Evolutionary conservation across 2,113 vertebrate species (phyloP).

Genomic region (Laticauda laticaudata): DNA sequence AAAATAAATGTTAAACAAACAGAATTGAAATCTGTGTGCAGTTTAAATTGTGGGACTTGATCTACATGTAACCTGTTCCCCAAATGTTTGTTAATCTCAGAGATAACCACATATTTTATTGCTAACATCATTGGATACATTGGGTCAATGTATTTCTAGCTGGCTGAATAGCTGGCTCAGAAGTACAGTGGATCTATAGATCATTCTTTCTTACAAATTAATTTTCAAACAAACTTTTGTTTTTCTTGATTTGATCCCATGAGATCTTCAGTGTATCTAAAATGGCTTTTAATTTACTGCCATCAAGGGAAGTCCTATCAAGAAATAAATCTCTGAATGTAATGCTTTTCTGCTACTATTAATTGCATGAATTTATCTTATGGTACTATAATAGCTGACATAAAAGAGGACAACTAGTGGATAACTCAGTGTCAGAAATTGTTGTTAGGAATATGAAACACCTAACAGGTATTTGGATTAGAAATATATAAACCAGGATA

Average conservation of each 20-base stretch:
- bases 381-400: not conserved
- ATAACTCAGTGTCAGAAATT: not conserved
- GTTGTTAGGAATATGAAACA: not conserved
- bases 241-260: not conserved
- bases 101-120: not conserved
- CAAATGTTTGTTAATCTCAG: not conserved
- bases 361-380: not conserved
- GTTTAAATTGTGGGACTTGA: not conserved
- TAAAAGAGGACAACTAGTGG: not conserved
- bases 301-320: not conserved
- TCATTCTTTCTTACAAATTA: not conserved
- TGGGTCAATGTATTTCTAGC: not conserved
- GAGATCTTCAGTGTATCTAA: not conserved
- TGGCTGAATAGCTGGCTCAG: not conserved
- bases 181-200: not conserved
- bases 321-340: not conserved
- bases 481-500: too few species aligned
- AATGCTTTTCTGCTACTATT: not conserved
- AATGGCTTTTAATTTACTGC: not conserved
- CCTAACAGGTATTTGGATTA: too few species aligned
- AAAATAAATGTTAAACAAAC: not conserved
- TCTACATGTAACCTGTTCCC: not conserved
- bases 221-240: not conserved
- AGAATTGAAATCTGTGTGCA: not conserved
- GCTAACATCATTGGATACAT: not conserved